Base-by-base conservation (phyloP, 2,888 invertebrate species). In the Camptogramma bilineatum region DNA sequence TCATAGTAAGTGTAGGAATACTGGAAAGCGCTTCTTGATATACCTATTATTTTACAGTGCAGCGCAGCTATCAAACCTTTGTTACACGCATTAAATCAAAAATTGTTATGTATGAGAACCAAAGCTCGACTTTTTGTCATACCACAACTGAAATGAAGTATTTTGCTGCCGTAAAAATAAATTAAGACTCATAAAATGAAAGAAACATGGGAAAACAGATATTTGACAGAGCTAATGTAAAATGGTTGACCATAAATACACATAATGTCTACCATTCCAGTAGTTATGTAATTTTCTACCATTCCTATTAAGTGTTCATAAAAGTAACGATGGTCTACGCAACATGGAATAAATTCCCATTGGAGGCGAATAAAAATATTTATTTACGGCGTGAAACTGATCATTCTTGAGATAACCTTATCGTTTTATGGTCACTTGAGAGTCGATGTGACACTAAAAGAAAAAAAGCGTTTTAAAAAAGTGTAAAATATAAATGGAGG, bases 401-500 rank as follows among this genome's bases (percentile, higher is more conserved):
- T 87, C 87, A 82, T 82, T 83, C 73, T 64, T 68, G 69, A 83
- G 88, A 90, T 89, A 88, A 81, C 81, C 76, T 85, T 87, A 89
- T 90, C 88, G 82, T 76, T 57, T 86, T 89, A 88, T 88, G 84
- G 83, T 83, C 87, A 86, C 83, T 87, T 82, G 76, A 79, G 74
- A 69, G 78, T 74, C 78, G 80, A 81, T 82, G 73, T 78, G 79
- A 79, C 28, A 16, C 75, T 70, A 73, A 78, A 78, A 79, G 79
- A 80, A 46, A 53, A 54, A 55, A 47, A n/a, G 9, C 19, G 16
- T 31, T 31, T 31, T 9, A 19, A 56, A 62, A 50, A 54, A 54
- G 16, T 31, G 44, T 44, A 44, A 17, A 44, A 42, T 8, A 10
- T 16, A 50, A 31, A 19, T 18, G 54, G 28, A 18, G 24, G 17